phyloP scores from a whole-genome alignment of 1,140 invertebrate genomes.

The Hyphantria cunea region DNA sequence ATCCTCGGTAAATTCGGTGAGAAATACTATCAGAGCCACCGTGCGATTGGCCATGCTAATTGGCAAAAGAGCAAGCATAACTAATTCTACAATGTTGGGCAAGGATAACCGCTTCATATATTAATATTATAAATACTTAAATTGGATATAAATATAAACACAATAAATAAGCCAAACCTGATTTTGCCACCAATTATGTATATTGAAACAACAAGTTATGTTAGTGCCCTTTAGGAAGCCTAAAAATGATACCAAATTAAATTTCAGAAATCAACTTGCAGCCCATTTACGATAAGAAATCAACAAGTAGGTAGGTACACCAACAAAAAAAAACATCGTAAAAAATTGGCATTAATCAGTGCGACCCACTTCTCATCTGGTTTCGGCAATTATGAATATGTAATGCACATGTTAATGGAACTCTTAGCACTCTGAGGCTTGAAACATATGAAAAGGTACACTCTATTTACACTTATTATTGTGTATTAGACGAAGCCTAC shows the following conservation, averaged over 20 bases:
- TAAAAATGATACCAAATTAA: background rate
- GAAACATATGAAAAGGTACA: background rate
- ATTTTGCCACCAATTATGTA: too few species aligned
- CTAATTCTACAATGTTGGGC: too few species aligned
- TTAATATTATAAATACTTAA: too few species aligned
- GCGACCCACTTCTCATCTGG: constrained; percentile 57
- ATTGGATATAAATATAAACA: too few species aligned
- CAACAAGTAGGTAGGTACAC: constrained; percentile 31
- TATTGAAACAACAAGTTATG: background rate
- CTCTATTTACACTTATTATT: too few species aligned
- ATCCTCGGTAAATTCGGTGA: too few species aligned
- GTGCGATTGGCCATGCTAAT: too few species aligned
- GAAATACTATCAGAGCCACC: too few species aligned
- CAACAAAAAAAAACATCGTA: constrained; percentile 54
- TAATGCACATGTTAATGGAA: constrained; percentile 10
- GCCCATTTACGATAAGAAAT: constrained; percentile 41
- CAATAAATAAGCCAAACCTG: too few species aligned
- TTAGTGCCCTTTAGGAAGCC: background rate
- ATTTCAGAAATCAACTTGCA: constrained; percentile 43
- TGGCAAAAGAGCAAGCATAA: too few species aligned
- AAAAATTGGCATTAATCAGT: constrained; percentile 54
- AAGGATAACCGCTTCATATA: too few species aligned
- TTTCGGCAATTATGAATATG: constrained; percentile 61
- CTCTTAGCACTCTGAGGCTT: constrained; percentile 15
- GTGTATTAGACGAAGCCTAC: too few species aligned